Conservation (phyloP, 2,113 vertebrate genomes). For the Odontophorus gujanensis region DNA sequence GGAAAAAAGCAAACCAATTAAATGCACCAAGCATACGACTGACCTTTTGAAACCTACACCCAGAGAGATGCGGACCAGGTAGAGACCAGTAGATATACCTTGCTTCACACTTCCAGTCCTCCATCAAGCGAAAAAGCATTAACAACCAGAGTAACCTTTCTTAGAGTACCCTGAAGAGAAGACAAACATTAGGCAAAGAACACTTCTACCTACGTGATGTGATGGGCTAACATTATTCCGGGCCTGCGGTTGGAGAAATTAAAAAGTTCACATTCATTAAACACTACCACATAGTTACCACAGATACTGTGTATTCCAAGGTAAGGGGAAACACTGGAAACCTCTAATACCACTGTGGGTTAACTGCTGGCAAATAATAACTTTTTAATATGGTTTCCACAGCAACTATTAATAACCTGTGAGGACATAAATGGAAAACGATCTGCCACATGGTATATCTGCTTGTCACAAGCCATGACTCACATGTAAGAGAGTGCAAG, state of each 20-base stretch:
- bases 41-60: background rate
- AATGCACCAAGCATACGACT: background rate
- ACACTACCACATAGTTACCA: conserved; percentile 64
- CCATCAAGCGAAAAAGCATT: background rate
- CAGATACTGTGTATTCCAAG: conserved; percentile 56
- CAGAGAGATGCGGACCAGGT: background rate
- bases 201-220: background rate
- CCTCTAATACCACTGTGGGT: conserved; percentile 38
- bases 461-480: conserved; percentile 16
- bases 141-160: background rate
- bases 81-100: background rate
- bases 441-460: background rate
- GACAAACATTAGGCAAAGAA: background rate
- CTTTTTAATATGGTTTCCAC: conserved; percentile 36
- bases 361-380: conserved; percentile 45
- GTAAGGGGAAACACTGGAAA: conserved; percentile 60
- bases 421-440: conserved; percentile 25
- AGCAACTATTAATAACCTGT: conserved; percentile 26
- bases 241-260: conserved; percentile 49
- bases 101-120: background rate
- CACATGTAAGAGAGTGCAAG: background rate
- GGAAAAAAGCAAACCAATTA: background rate
- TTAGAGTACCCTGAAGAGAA: background rate
- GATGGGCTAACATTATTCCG: background rate
- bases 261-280: conserved; percentile 8